These are phyloP conservation scores for Pentalonia nigronervosa DNA, from an alignment of 1,140 invertebrate genomes.

Conservation along the genomic window DNA sequence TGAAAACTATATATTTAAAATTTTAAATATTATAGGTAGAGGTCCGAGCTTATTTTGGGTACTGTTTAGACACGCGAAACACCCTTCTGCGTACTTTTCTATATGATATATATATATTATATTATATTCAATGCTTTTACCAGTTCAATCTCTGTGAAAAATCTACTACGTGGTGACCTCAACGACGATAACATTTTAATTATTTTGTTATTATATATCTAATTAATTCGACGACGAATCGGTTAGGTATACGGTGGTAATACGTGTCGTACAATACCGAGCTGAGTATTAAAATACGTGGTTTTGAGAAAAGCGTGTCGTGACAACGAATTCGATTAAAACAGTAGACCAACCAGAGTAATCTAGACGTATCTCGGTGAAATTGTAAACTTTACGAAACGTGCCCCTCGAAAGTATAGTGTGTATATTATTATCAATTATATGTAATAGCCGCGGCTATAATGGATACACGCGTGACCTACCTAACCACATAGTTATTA, in stretches of 20 bases:
- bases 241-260: not conserved
- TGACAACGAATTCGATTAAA: not conserved
- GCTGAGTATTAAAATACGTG: not conserved
- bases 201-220: not conserved
- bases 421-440: no score
- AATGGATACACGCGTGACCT: not conserved
- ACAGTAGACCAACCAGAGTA: not conserved
- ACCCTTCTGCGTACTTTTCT: not conserved
- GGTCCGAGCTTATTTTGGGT: not conserved
- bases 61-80: not conserved
- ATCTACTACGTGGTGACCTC: not conserved
- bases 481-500: not conserved
- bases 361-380: not conserved
- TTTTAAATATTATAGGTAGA: no score
- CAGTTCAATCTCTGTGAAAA: not conserved
- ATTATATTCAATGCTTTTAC: not conserved
- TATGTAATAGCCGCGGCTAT: not conserved
- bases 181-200: not conserved
- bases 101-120: not conserved
- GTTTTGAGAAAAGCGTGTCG: not conserved
- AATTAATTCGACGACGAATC: not conserved
- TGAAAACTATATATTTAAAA: no score
- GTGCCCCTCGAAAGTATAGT: not conserved
- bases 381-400: not conserved
- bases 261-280: not conserved